A percentile compares a stretch with the other conserved stretches of the same genome.
Evolutionary conservation across 2,113 vertebrate genomes (phyloP).

Genomic region (Apodemus sylvaticus): DNA sequence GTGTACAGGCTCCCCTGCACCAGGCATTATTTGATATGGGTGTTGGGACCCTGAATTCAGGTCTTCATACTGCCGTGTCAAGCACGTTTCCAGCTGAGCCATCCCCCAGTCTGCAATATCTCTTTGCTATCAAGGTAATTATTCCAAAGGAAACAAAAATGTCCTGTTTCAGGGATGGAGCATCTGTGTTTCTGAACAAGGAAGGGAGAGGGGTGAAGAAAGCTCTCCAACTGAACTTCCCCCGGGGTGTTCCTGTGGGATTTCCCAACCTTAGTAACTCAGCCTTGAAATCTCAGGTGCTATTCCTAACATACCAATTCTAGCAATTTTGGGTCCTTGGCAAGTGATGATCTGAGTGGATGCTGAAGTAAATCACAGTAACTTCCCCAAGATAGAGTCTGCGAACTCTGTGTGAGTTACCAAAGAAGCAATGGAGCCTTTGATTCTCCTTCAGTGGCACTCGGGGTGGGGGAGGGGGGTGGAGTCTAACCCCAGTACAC

Average conservation of each 20-base stretch:
- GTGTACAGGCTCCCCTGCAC: not conserved
- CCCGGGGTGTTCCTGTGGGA: not conserved
- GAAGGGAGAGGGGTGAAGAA: not conserved
- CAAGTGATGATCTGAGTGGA: not conserved
- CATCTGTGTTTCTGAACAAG: not conserved
- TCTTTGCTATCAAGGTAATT: not conserved
- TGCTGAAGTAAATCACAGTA: constrained; percentile 22
- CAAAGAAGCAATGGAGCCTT: not conserved
- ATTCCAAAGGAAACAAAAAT: not conserved
- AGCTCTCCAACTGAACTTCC: not conserved
- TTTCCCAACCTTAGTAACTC: not conserved
- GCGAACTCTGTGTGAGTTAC: not conserved
- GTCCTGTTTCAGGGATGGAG: not conserved
- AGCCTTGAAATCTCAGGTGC: not conserved
- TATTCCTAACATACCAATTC: not conserved
- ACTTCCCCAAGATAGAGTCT: not conserved
- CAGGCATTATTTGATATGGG: not conserved
- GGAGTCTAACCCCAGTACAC: not conserved
- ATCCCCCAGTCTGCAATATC: not conserved
- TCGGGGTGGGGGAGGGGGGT: too few relatives aligned
- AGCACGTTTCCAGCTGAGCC: not conserved
- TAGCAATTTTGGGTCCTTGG: not conserved
- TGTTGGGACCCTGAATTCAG: not conserved
- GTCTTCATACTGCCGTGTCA: not conserved
- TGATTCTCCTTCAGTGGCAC: too few relatives aligned